phyloP scores from a whole-genome alignment of 2,113 vertebrate species.

The Phalacrocorax aristotelis region DNA sequence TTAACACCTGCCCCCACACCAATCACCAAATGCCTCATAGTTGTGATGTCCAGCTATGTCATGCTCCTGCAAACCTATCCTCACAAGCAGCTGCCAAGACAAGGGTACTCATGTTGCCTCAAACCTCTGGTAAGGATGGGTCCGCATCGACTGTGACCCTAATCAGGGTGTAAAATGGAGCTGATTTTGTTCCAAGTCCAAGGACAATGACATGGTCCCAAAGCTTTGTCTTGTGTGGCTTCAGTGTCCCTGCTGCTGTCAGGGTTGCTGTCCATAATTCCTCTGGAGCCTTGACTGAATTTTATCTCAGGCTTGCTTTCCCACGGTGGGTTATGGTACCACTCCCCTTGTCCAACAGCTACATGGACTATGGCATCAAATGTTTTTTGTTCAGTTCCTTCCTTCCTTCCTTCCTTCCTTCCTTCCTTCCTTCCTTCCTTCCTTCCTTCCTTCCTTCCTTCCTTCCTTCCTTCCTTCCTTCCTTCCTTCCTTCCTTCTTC shows the following conservation, averaged over 20 bases:
- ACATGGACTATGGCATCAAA: not conserved
- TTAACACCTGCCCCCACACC: not conserved
- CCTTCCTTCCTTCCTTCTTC: not conserved
- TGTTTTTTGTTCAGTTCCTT: not conserved
- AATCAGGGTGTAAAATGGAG: not conserved
- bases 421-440: not conserved
- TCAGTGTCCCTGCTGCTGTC: not conserved
- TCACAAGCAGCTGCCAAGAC: accelerated
- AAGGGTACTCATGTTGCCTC: accelerated
- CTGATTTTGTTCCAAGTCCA: not conserved
- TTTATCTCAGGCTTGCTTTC: not conserved
- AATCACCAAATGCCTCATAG: not conserved
- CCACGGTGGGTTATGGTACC: not conserved
- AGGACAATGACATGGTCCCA: not conserved
- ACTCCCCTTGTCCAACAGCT: not conserved
- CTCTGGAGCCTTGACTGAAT: not conserved
- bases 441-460: accelerated
- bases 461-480: too few relatives aligned
- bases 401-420: not conserved
- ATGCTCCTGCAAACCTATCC: not conserved
- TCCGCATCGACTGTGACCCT: accelerated
- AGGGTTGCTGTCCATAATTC: accelerated
- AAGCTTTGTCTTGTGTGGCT: not conserved
- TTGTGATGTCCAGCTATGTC: accelerated
- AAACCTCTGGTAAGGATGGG: not conserved